These are phyloP conservation scores for Oscheius sp. DNA, from an alignment of 2,888 invertebrate genomes.

Conservation along the genomic window DNA sequence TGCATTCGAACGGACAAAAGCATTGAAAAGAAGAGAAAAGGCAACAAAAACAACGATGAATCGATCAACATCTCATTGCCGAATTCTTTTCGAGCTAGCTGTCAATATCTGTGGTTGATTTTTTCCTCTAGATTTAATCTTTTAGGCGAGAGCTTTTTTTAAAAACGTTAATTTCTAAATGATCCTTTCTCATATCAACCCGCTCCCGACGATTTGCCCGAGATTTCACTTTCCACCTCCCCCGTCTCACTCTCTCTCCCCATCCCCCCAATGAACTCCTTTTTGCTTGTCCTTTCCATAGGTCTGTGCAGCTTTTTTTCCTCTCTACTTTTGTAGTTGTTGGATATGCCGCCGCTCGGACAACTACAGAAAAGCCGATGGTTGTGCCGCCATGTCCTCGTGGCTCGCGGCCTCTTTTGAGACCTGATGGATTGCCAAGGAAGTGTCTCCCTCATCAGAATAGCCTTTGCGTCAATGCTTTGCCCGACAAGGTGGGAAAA, in stretches of 20 bases:
- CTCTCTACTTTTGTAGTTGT: not conserved
- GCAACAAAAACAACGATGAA: too few species aligned
- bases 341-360: not conserved
- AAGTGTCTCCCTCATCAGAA: conserved; percentile 69
- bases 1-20: too few species aligned
- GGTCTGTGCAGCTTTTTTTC: not conserved
- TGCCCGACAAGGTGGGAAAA: conserved; percentile 59
- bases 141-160: too few species aligned
- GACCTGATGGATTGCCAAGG: conserved; percentile 66
- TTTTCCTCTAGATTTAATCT: too few species aligned
- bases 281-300: conserved; percentile 7
- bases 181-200: not conserved
- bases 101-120: too few species aligned
- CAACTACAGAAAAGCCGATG: conserved; percentile 24
- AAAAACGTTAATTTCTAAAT: too few species aligned
- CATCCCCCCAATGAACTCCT: conserved; percentile 5
- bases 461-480: conserved; percentile 66
- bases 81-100: too few species aligned
- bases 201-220: conserved; percentile 13
- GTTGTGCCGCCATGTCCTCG: conserved; percentile 50
- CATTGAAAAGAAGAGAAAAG: too few species aligned
- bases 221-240: conserved; percentile 20
- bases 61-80: too few species aligned
- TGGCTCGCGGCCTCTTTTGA: conserved; percentile 51
- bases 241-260: conserved; percentile 8